phyloP scores from a whole-genome alignment of 2,113 vertebrate species.

The Pelusios castaneus region DNA sequence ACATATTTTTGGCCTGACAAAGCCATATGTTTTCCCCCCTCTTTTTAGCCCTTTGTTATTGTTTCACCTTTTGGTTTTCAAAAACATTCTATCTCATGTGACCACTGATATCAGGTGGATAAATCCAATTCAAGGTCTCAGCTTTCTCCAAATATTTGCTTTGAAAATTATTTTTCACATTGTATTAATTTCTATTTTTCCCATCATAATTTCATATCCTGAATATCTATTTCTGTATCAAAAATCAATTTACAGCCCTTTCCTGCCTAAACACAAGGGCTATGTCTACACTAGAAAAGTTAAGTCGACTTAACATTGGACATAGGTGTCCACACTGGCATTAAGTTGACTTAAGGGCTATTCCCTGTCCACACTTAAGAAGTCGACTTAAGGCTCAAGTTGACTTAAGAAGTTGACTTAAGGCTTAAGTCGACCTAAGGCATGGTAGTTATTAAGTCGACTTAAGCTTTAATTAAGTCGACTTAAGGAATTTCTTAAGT shows the following conservation, averaged over 20 bases:
- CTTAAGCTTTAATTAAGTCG: too few relatives aligned
- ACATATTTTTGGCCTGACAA: background rate
- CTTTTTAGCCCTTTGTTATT: background rate
- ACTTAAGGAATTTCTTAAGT: too few relatives aligned
- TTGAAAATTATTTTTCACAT: background rate
- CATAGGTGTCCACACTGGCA: too few relatives aligned
- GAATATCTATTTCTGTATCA: background rate
- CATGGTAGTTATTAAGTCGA: too few relatives aligned
- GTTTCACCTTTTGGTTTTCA: background rate
- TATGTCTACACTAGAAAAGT: too few relatives aligned
- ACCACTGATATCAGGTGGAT: background rate
- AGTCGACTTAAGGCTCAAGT: too few relatives aligned
- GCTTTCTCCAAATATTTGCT: accelerated
- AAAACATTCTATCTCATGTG: background rate
- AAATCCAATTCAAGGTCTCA: background rate
- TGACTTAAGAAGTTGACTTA: too few relatives aligned
- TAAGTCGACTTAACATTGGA: too few relatives aligned
- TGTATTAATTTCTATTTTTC: background rate
- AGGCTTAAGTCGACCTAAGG: too few relatives aligned
- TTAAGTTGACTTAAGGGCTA: too few relatives aligned
- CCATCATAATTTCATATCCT: background rate
- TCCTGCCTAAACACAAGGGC: background rate
- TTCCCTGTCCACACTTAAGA: too few relatives aligned
- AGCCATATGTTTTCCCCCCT: background rate
- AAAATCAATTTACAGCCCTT: background rate